Evolutionary conservation across 2,888 invertebrate species (phyloP).

Genomic region (Apantesis nais): DNA sequence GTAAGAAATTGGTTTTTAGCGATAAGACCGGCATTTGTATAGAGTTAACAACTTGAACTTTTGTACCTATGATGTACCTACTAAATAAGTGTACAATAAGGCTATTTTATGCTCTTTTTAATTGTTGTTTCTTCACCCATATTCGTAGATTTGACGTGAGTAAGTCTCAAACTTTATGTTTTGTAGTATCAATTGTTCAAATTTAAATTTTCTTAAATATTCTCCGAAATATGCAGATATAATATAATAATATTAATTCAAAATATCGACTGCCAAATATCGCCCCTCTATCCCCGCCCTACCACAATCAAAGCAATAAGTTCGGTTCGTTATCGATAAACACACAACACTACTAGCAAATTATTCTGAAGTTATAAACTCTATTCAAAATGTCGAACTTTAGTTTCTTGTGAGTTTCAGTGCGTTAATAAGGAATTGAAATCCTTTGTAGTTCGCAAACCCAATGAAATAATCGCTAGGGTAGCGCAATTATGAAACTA

Average conservation of each 20-base stretch:
- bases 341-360: conserved; percentile 14
- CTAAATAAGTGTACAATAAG: too few species aligned
- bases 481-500: neutral
- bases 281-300: conserved; percentile 4
- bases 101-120: too few species aligned
- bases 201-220: too few species aligned
- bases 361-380: conserved; percentile 10
- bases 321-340: conserved; percentile 11
- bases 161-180: too few species aligned
- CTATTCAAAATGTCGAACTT: neutral
- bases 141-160: too few species aligned
- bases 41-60: too few species aligned
- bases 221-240: too few species aligned
- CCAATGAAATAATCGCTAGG: neutral
- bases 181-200: too few species aligned
- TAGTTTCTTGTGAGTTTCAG: neutral
- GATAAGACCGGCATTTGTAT: too few species aligned
- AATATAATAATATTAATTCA: neutral
- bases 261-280: neutral
- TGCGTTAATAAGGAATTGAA: conserved; percentile 3
- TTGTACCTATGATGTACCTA: too few species aligned
- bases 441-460: neutral
- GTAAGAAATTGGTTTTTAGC: too few species aligned
- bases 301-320: conserved; percentile 6
- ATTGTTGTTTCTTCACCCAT: too few species aligned